Evolutionary conservation across 2,113 vertebrate genomes (phyloP).

Genomic region (Clarias macrocephalus): DNA sequence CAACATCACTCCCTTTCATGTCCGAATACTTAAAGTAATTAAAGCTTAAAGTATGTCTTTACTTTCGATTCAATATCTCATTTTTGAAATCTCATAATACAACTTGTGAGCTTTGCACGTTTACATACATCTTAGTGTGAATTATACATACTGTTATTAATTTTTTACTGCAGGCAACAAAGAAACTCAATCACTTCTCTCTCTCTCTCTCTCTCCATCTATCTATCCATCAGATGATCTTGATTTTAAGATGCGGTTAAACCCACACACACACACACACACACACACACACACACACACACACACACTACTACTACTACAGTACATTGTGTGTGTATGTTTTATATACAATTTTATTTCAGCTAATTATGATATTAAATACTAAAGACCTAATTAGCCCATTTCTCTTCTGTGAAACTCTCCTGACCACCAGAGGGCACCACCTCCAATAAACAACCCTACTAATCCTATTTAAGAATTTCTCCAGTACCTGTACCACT

Average conservation of each 20-base stretch:
- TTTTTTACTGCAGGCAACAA: neutral
- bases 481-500: slow-evolving; percentile 1
- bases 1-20: too few relatives aligned
- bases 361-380: neutral
- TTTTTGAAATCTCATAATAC: neutral
- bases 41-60: neutral
- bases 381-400: neutral
- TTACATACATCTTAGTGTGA: neutral
- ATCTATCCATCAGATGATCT: neutral
- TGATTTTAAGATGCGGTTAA: neutral
- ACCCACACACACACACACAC: too few relatives aligned
- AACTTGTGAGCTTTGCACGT: neutral
- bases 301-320: too few relatives aligned
- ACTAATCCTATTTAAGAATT: neutral
- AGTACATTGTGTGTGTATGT: too few relatives aligned
- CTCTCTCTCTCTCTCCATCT: neutral
- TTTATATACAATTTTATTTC: neutral
- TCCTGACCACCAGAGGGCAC: slow-evolving; percentile 60
- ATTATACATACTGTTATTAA: neutral
- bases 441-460: neutral
- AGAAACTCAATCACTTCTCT: neutral
- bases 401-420: neutral
- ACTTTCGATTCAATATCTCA: neutral
- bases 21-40: too few relatives aligned
- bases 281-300: too few relatives aligned